Evolutionary conservation across 2,888 invertebrate genomes (phyloP).

Genomic region (Scrobipalpa atriplicella): DNA sequence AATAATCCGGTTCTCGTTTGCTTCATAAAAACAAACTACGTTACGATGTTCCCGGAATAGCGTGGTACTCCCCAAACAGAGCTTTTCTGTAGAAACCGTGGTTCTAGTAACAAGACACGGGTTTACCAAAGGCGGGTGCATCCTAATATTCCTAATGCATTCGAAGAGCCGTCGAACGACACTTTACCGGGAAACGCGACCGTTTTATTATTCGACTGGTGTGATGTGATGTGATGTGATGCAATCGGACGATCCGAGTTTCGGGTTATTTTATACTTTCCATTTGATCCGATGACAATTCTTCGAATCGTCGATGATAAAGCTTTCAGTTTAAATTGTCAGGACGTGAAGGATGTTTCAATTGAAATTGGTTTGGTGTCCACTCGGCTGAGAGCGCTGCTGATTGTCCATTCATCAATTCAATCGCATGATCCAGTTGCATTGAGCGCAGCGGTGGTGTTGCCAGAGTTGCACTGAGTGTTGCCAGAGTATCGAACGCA

Average conservation of each 20-base stretch:
- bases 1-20: constrained; percentile 12
- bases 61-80: constrained; percentile 29
- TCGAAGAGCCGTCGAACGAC: constrained; percentile 46
- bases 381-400: constrained; percentile 3
- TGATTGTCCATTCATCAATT: constrained; percentile 30
- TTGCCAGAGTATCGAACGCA: neutral
- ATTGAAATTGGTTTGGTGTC: constrained; percentile 11
- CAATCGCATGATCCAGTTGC: constrained; percentile 27
- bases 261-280: neutral
- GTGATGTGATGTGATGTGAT: constrained; percentile 41
- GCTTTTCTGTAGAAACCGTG: constrained; percentile 47
- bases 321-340: neutral
- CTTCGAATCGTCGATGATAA: neutral
- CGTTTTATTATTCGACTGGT: constrained; percentile 56
- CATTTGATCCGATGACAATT: constrained; percentile 1
- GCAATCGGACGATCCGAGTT: constrained; percentile 40
- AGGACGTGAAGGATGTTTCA: constrained; percentile 2
- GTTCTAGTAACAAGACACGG: constrained; percentile 50
- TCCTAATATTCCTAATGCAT: constrained; percentile 49
- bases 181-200: constrained; percentile 58
- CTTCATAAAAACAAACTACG: constrained; percentile 6
- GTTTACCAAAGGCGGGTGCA: constrained; percentile 46
- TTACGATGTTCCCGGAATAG: constrained; percentile 34
- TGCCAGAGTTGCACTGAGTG: constrained; percentile 1
- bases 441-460: constrained; percentile 23